Percentiles rank a stretch among this genome's conserved stretches.
Evolutionary conservation across 1,140 invertebrate species (phyloP).

Genomic region (Diachasmimorpha longicaudata): DNA sequence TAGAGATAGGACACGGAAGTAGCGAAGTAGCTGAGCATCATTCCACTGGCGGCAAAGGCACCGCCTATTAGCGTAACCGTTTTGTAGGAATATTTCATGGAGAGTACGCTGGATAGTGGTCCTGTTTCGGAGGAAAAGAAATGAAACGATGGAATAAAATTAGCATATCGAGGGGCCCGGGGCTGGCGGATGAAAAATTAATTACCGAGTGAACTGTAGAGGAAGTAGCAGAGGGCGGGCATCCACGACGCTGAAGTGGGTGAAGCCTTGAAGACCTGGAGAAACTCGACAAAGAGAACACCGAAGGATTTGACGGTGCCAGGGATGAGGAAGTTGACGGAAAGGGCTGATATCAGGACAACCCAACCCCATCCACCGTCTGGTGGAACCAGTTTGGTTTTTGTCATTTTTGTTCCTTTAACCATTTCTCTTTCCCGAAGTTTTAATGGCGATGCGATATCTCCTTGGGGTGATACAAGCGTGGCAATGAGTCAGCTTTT

Average conservation of each 20-base stretch:
- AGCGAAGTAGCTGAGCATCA: slow-evolving; percentile 84
- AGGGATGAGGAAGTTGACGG: slow-evolving; percentile 81
- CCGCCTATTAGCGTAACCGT: slow-evolving; percentile 85
- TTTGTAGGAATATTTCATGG: slow-evolving; percentile 87
- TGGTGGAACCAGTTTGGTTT: slow-evolving; percentile 67
- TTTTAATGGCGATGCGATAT: neutral
- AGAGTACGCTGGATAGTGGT: slow-evolving; percentile 85
- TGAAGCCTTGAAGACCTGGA: slow-evolving; percentile 75
- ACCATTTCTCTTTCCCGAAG: slow-evolving; percentile 26
- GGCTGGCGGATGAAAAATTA: neutral
- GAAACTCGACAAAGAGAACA: slow-evolving; percentile 80
- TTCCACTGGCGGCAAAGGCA: slow-evolving; percentile 78
- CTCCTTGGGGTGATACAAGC: neutral
- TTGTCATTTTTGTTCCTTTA: slow-evolving; percentile 31
- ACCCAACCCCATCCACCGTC: slow-evolving; percentile 82
- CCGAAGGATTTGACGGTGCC: slow-evolving; percentile 86
- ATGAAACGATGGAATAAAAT: slow-evolving; percentile 17
- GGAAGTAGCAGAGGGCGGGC: slow-evolving; percentile 80
- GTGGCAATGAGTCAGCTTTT: neutral
- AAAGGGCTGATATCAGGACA: slow-evolving; percentile 75
- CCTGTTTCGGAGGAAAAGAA: slow-evolving; percentile 67
- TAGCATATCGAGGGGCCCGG: slow-evolving; percentile 14
- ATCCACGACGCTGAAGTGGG: slow-evolving; percentile 78
- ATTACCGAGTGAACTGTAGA: slow-evolving; percentile 82
- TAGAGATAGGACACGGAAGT: slow-evolving; percentile 78